Conservation (phyloP, 2,113 vertebrate genomes). For the Oceanodroma tethys region DNA sequence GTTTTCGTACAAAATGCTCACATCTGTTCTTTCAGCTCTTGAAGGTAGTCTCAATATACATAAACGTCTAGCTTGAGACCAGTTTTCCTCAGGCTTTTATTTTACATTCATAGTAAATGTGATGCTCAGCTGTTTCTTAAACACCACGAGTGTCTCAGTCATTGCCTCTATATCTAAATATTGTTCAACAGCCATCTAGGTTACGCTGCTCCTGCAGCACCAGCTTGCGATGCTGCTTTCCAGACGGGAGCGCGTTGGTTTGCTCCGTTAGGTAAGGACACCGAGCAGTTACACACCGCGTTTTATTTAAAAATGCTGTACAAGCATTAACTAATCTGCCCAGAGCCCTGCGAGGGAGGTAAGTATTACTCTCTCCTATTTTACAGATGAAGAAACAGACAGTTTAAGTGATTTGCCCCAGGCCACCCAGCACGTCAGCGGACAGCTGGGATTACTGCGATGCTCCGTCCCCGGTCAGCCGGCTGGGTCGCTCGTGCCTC, state of each 20-base stretch:
- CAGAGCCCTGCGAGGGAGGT: neutral
- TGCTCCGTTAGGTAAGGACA: neutral
- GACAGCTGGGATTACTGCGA: neutral
- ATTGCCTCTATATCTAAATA: neutral
- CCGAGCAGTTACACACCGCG: accelerated
- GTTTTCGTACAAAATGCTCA: neutral
- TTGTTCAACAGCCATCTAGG: neutral
- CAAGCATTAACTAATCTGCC: neutral
- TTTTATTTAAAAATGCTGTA: neutral
- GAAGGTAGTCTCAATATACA: neutral
- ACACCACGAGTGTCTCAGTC: neutral
- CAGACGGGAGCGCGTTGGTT: accelerated
- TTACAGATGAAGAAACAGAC: constrained; percentile 47
- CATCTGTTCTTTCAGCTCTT: neutral
- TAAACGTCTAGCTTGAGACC: neutral
- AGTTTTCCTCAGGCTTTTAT: neutral
- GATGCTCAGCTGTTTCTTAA: constrained; percentile 1
- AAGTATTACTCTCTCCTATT: neutral
- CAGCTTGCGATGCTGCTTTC: neutral
- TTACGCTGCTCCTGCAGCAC: neutral
- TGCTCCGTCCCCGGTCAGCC: accelerated
- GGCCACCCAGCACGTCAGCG: neutral
- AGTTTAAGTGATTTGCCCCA: neutral
- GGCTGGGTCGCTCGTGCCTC: accelerated
- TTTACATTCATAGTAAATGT: neutral